Evolutionary conservation across 2,888 invertebrate species (phyloP).

Genomic region (Drosophila rellima): DNA sequence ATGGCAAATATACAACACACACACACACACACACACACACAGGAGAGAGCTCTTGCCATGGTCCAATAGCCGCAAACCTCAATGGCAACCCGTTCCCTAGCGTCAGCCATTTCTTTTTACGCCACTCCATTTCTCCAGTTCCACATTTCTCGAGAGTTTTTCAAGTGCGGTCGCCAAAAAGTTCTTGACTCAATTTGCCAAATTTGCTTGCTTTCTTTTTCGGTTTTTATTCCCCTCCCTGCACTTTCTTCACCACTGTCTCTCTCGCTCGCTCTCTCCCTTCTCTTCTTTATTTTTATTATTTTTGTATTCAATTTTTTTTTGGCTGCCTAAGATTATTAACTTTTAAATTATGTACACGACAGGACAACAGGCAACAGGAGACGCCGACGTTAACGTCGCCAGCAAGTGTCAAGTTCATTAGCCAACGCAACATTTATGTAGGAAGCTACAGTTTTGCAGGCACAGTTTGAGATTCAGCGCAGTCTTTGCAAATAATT

Average conservation of each 20-base stretch:
- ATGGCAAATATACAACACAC: conserved; percentile 59
- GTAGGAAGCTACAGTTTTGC: no score
- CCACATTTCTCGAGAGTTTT: conserved; percentile 30
- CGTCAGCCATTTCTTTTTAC: conserved; percentile 33
- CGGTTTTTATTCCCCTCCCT: conserved; percentile 1
- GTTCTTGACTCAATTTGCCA: conserved; percentile 71
- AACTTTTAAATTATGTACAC: conserved; percentile 70
- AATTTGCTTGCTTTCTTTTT: conserved; percentile 52
- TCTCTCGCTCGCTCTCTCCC: not conserved
- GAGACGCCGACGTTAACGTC: not conserved
- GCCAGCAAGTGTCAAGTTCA: conserved; percentile 54
- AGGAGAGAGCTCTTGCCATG: conserved; percentile 7
- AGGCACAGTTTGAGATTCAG: conserved; percentile 15
- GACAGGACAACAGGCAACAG: conserved; percentile 19
- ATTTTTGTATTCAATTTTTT: conserved; percentile 21
- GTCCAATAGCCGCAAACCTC: not conserved
- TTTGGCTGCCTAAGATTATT: conserved; percentile 62
- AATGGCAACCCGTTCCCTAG: conserved; percentile 14
- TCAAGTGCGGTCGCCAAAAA: conserved; percentile 67
- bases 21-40: conserved; percentile 15
- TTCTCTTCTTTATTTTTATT: conserved; percentile 6
- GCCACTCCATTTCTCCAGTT: not conserved
- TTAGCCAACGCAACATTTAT: conserved; percentile 31
- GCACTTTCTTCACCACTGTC: not conserved
- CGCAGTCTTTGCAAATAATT: conserved; percentile 46